Evolutionary conservation across 2,113 vertebrate species (phyloP), one percentile per base, ranked within the genome.

Genomic region (Ramphastos sulfuratus): DNA sequence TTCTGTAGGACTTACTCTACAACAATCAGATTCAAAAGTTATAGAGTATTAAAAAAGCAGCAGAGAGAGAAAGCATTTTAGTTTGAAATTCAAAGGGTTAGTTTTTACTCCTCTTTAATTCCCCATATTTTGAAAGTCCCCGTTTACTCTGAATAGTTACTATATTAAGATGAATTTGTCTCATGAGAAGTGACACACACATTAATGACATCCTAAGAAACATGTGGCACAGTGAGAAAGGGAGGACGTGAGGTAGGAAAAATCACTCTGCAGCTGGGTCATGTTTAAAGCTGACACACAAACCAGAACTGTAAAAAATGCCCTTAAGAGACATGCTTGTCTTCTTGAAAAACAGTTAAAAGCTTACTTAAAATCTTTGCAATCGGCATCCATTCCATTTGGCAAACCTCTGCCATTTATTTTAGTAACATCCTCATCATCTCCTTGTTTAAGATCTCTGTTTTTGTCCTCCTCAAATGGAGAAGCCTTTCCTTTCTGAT

Each of bases 301-400:
- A 95, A 92, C 79, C 95, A 94, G 78, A 85, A 94, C 14, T 93
- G 65, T 78, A 95, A 87, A 88, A 88, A 96, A 95, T 82, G 94
- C 93, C 93, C 92, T 97, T 88, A 92, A 97, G 85, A 97, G 82
- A 97, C 89, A 97, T 19, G 86, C 82, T 97, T 1, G 94, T 93
- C 92, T 96, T 96, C 94, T 96, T 25, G 77, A 97, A 87, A 98
- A 98, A 97, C 86, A 94, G 90, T 97, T 96, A 97, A 97, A 98
- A 93, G 95, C 98, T 98, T 98, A 99, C 99, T 99, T 99, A 97
- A 99, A 99, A 97, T 99, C 99, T 98, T 99, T 99, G 98, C 99
- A 99, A 98, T 99, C 99, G 89, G 98, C 98, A 97, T 99, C 99
- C 98, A 99, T 99, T 97, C 99, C 99, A 81, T 99, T 99, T 94